Evolutionary conservation across 2,888 invertebrate species (phyloP).

Genomic region (Lumbricus terrestris): DNA sequence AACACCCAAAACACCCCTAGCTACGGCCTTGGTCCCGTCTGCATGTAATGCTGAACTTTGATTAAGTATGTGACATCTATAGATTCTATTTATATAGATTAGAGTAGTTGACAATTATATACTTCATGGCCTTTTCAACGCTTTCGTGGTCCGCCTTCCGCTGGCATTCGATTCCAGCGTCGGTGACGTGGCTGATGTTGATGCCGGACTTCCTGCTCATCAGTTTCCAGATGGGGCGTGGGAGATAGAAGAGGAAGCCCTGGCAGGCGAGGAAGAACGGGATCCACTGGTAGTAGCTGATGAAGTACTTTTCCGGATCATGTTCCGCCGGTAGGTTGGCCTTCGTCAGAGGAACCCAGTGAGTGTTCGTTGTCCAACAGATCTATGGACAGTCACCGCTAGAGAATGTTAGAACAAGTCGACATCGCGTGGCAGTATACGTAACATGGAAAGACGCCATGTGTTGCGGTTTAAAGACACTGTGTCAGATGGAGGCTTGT

Average conservation of each 20-base stretch:
- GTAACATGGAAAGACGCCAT: background rate
- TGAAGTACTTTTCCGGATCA: conserved; percentile 53
- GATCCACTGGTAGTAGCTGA: conserved; percentile 61
- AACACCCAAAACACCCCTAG: too few relatives aligned
- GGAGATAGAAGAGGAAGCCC: conserved; percentile 48
- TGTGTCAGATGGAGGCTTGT: too few relatives aligned
- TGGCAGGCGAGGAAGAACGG: conserved; percentile 56
- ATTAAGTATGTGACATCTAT: too few relatives aligned
- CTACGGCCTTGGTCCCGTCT: too few relatives aligned
- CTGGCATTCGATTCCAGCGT: conserved; percentile 38
- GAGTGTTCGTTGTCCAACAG: conserved; percentile 63
- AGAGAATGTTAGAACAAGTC: background rate
- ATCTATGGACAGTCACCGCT: conserved; percentile 44
- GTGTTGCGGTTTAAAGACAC: too few relatives aligned
- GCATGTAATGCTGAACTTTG: too few relatives aligned
- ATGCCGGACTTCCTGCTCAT: conserved; percentile 42
- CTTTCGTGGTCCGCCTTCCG: conserved; percentile 29
- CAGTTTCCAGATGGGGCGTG: conserved; percentile 60
- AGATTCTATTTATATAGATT: too few relatives aligned
- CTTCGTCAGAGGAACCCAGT: conserved; percentile 56
- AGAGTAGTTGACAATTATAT: too few relatives aligned
- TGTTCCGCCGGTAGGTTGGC: conserved; percentile 36
- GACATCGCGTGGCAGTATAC: background rate
- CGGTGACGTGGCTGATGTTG: conserved; percentile 35
- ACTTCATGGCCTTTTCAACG: conserved; percentile 44